Base-by-base conservation (phyloP, 2,113 vertebrate species). In the Cochlearius cochlearius region DNA sequence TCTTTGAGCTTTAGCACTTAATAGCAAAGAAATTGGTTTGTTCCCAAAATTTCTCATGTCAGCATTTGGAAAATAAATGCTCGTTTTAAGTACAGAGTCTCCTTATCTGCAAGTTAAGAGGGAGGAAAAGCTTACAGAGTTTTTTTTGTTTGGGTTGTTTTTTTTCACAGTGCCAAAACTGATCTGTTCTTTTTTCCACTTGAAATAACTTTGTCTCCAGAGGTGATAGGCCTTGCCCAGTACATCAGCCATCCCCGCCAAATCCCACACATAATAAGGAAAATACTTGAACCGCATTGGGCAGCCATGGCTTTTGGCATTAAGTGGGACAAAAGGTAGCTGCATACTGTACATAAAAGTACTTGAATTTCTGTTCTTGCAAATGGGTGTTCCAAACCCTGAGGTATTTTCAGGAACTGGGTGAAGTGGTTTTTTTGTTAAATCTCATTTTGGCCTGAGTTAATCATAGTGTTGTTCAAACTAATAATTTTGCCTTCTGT, bases 401-500 rank as follows among this genome's bases (percentile, higher is more conserved):
- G 45, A 74, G 34, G 55, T 30, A 89, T 86, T 94, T 88, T 86
- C 86, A 93, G 60, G 64, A 90, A 77, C 34, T 52, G 41, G 58
- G 86, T 78, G 36, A 53, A 58, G 23, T 78, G 15, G 2, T 68
- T 84, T 72, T 83, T 88, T 59, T 81, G 38, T 96, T 94, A 74
- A 58, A 53, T 68, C 81, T 91, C 81, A 64, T 62, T 91, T 91
- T 94, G 64, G 68, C 76, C 94, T 91, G 63, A 76, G 79, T 94
- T 97, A 62, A 78, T 64, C 74, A 49, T 77, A 1, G 79, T 86
- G 73, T 97, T 81, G 60, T 25, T 96, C 90, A 89, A 92, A 72
- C 69, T 92, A 88, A 69, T 92, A 85, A 92, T 96, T 98, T 98
- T 96, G 95, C 83, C 85, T 97, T 98, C 91, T 97, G 94, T 95